Evolutionary conservation across 2,113 vertebrate genomes (phyloP).

Genomic region (Aphelocoma coerulescens): DNA sequence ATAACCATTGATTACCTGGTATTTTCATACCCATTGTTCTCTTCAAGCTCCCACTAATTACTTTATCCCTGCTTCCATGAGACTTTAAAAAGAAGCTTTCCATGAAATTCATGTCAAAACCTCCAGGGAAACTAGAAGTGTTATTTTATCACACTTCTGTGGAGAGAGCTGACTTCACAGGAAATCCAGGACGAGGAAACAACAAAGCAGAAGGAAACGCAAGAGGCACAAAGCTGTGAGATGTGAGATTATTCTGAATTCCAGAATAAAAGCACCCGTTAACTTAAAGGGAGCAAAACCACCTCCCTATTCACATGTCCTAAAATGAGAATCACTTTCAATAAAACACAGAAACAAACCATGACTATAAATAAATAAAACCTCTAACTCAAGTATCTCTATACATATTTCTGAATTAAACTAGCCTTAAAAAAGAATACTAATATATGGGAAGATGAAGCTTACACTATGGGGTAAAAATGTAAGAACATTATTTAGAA

Average conservation of each 20-base stretch:
- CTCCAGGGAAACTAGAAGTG: background rate
- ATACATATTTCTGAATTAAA: background rate
- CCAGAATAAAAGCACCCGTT: background rate
- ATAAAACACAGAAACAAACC: background rate
- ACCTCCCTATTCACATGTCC: background rate
- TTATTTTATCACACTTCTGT: background rate
- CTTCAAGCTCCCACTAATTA: background rate
- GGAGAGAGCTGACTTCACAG: background rate
- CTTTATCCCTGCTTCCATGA: background rate
- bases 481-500: rapidly evolving
- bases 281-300: background rate
- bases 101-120: background rate
- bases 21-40: background rate
- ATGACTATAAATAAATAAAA: background rate
- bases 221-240: background rate
- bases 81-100: background rate
- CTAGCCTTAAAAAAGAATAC: background rate
- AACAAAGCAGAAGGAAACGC: conserved; percentile 6
- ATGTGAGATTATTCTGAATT: background rate
- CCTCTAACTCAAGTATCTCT: background rate
- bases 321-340: background rate
- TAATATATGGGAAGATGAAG: background rate
- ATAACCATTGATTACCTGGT: background rate
- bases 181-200: conserved; percentile 8
- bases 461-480: background rate